Base-by-base conservation (phyloP, 2,797 vertebrate genomes). In the Spinibarbus caldwelli region DNA sequence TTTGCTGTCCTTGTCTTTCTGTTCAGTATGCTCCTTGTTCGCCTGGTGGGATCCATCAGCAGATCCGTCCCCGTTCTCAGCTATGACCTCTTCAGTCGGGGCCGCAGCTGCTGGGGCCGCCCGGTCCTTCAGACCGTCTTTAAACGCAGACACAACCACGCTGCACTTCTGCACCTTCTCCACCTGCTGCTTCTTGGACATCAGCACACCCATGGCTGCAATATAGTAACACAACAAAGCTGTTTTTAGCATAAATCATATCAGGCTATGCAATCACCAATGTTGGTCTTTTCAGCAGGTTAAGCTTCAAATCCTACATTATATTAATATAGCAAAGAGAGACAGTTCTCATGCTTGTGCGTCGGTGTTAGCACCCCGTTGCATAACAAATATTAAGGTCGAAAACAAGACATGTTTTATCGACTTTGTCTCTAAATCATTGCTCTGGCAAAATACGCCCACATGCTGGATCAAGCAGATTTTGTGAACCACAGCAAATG, bases 81-180 rank as follows among this genome's bases (percentile, higher is more conserved):
- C 91, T 4, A 92, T 91, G 2, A 78, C 92, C 14, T 97, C 97
- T 0, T 92, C 87, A 14, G 86, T 92, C 43, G 93, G 95, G 14
- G 91, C 80, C 0, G 89, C 72, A 21, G 85, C 68, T 1, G 94
- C 93, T 43, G 90, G 85, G n/a, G 96, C 87, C 0, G 96, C 80
- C 1, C 96, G 96, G 2, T 98, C 97, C 87, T 96, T 96, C 23
- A 99, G 72, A 66, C 97, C 97, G 0, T 97, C 94, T 90, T 98
- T 98, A 91, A 99, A 99, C 76, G 98, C 98, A 0, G 96, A 97
- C 85, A 99, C 97, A 0, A 98, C 98, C 29, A 96, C 94, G 64
- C 89, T 99, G 93, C 97, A 98, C 91, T 97, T 99, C 94, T 99
- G 98, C 78, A 99, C 98, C 94, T 98, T 97, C 93, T 99, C 97